These are phyloP conservation scores for Variabilichromis moorii DNA, from an alignment of 2,113 vertebrate species.

Conservation along the genomic window DNA sequence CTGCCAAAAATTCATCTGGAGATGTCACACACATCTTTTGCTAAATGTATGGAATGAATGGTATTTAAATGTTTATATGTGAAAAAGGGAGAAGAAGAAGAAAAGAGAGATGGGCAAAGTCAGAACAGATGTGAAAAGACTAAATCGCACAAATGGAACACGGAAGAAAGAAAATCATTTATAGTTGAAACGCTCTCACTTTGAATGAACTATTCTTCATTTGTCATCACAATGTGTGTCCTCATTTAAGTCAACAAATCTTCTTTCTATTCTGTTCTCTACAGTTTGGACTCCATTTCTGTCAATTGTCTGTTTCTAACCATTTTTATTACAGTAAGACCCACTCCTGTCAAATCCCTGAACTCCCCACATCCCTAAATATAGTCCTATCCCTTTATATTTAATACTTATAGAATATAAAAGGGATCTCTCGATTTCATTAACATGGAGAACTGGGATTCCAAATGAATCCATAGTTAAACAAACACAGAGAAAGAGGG, in stretches of 20 bases:
- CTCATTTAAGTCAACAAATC: slow-evolving; percentile 9
- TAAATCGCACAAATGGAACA: not conserved
- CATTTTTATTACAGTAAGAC: not conserved
- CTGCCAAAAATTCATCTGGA: not conserved
- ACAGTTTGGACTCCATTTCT: not conserved
- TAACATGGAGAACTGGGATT: not conserved
- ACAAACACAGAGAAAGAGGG: not conserved
- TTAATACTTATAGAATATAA: slow-evolving; percentile 21
- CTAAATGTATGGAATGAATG: not conserved
- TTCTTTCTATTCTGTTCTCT: not conserved
- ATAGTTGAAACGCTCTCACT: not conserved
- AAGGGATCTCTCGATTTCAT: not conserved
- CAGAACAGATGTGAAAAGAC: not conserved
- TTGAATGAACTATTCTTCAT: not conserved
- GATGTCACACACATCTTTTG: not conserved
- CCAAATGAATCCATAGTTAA: not conserved
- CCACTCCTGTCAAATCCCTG: not conserved
- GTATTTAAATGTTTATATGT: not conserved
- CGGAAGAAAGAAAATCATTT: not conserved
- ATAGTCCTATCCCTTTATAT: slow-evolving; percentile 10
- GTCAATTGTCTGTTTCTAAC: not conserved
- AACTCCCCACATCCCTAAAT: not conserved
- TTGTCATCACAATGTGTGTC: not conserved
- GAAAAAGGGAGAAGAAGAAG: not conserved
- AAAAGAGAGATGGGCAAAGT: not conserved